These are phyloP conservation scores for Augochlora pura DNA, from an alignment of 1,140 invertebrate genomes.

Conservation along the genomic window DNA sequence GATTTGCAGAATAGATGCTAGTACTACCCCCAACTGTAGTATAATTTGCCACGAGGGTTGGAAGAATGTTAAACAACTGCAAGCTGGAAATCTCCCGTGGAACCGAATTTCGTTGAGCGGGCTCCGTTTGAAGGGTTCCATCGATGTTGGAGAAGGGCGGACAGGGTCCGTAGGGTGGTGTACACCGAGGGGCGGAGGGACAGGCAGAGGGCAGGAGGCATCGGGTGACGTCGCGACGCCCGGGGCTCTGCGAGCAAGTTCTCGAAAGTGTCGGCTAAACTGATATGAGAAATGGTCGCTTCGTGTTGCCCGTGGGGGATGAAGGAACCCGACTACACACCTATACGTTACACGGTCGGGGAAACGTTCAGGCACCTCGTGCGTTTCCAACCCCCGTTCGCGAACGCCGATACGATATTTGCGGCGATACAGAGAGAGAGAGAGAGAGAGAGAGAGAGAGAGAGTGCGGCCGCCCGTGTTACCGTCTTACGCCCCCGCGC, in stretches of 20 bases:
- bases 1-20: too few species aligned
- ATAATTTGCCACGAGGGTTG: too few species aligned
- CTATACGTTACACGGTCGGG: slow-evolving; percentile 73
- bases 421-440: slow-evolving; percentile 57
- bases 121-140: too few species aligned
- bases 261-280: slow-evolving; percentile 79
- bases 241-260: slow-evolving; percentile 73
- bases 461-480: slow-evolving; percentile 32
- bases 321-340: slow-evolving; percentile 68
- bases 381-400: slow-evolving; percentile 59
- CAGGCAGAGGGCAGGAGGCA: slow-evolving; percentile 64
- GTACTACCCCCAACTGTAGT: too few species aligned
- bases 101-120: too few species aligned
- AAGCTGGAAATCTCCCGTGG: too few species aligned
- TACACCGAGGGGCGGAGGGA: slow-evolving; percentile 20
- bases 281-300: slow-evolving; percentile 79
- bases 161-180: slow-evolving; percentile 34
- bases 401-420: slow-evolving; percentile 60
- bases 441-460: too few species aligned
- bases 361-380: slow-evolving; percentile 66
- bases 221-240: slow-evolving; percentile 74
- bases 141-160: slow-evolving; percentile 52
- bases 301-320: slow-evolving; percentile 77
- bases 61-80: too few species aligned
- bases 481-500: slow-evolving; percentile 36